These are phyloP conservation scores for Zeuzera pyrina DNA, from an alignment of 2,888 invertebrate genomes.

Conservation along the genomic window DNA sequence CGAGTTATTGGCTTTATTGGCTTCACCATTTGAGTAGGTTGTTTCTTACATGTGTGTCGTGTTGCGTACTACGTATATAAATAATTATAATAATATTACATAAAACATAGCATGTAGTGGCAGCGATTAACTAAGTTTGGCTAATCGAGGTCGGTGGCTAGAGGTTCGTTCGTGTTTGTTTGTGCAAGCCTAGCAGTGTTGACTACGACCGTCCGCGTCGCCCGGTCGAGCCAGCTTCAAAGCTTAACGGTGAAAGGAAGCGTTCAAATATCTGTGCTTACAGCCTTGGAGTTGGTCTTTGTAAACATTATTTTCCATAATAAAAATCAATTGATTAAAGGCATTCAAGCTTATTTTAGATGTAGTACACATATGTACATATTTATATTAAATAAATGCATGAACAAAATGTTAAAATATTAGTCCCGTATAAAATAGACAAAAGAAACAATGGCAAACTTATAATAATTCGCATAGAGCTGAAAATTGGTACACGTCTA, in stretches of 20 bases:
- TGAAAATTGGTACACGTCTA: too few relatives aligned
- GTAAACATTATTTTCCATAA: conserved; percentile 27
- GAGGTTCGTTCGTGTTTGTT: conserved; percentile 7
- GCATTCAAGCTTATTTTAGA: neutral
- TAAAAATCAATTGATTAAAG: neutral
- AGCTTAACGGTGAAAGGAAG: conserved; percentile 43
- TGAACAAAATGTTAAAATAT: too few relatives aligned
- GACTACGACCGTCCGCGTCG: conserved; percentile 27
- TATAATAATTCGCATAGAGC: too few relatives aligned
- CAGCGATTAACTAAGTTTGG: conserved; percentile 17
- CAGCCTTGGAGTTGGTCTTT: conserved; percentile 26
- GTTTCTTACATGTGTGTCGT: too few relatives aligned
- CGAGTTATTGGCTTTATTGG: too few relatives aligned
- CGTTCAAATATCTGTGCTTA: conserved; percentile 38
- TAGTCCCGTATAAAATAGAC: too few relatives aligned
- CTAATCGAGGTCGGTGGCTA: conserved; percentile 12
- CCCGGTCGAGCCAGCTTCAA: conserved; percentile 14
- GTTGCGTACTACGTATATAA: too few relatives aligned
- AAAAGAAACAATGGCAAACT: too few relatives aligned
- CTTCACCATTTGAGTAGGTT: too few relatives aligned
- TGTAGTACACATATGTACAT: neutral
- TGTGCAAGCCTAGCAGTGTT: conserved; percentile 18
- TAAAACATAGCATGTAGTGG: too few relatives aligned
- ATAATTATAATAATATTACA: too few relatives aligned
- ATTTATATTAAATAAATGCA: too few relatives aligned